Evolutionary conservation across 2,113 vertebrate genomes (phyloP).

Genomic region (Hemiscyllium ocellatum): DNA sequence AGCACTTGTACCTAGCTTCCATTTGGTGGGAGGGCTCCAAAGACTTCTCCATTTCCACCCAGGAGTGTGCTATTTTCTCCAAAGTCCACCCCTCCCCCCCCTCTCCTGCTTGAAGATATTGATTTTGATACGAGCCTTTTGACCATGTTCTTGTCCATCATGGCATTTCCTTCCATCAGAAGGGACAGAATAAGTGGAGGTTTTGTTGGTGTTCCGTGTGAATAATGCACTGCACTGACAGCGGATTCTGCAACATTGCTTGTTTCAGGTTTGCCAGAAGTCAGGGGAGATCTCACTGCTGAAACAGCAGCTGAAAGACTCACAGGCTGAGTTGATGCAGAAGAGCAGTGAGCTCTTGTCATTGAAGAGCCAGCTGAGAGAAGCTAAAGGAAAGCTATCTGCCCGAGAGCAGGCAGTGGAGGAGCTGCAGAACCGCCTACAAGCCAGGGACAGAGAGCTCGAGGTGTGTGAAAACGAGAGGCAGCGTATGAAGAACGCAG

Average conservation of each 20-base stretch:
- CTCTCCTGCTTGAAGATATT: neutral
- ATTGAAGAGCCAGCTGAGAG: slow-evolving; percentile 77
- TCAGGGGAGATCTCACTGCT: slow-evolving; percentile 90
- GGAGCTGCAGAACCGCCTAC: slow-evolving; percentile 68
- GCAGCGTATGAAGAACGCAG: slow-evolving; percentile 83
- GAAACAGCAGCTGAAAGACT: slow-evolving; percentile 95
- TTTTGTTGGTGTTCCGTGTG: neutral
- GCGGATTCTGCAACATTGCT: neutral
- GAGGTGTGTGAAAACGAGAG: slow-evolving; percentile 91
- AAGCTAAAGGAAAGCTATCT: slow-evolving; percentile 69
- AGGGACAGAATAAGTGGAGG: too few species aligned
- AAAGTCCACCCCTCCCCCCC: too few species aligned
- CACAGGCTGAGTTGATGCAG: slow-evolving; percentile 77
- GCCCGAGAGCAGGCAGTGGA: slow-evolving; percentile 68
- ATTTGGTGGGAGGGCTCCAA: neutral
- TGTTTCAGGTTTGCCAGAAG: slow-evolving; percentile 87
- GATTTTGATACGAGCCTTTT: neutral
- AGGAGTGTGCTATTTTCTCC: neutral
- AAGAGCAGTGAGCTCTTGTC: slow-evolving; percentile 76
- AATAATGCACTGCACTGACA: neutral
- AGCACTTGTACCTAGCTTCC: neutral
- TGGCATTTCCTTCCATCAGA: neutral
- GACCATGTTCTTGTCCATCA: too few species aligned
- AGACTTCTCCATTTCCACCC: neutral
- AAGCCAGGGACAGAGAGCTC: slow-evolving; percentile 76